phyloP scores from a whole-genome alignment of 1,140 invertebrate species.

The Pteromalus puparum region DNA sequence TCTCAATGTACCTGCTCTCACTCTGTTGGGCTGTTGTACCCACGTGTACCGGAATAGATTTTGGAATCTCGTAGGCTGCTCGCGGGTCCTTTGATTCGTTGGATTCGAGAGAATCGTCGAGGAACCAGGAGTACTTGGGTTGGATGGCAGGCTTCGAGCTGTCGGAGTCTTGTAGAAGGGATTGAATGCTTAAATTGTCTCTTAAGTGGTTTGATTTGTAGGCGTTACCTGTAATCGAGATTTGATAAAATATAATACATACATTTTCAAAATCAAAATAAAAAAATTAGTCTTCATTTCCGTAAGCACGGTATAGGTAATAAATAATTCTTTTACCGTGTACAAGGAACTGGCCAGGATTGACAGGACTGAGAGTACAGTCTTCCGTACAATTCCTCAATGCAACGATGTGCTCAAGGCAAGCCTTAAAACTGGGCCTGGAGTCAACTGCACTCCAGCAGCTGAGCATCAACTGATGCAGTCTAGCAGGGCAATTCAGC shows the following conservation, averaged over 20 bases:
- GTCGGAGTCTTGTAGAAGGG: slow-evolving; percentile 68
- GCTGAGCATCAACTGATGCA: slow-evolving; percentile 79
- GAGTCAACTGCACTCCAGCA: slow-evolving; percentile 70
- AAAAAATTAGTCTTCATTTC: neutral
- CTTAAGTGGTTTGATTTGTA: slow-evolving; percentile 72
- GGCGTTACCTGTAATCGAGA: slow-evolving; percentile 67
- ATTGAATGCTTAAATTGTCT: slow-evolving; percentile 69
- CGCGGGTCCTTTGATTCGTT: slow-evolving; percentile 68
- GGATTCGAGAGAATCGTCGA: slow-evolving; percentile 73
- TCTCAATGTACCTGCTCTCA: slow-evolving; percentile 49
- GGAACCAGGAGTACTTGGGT: slow-evolving; percentile 78
- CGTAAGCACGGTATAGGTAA: slow-evolving; percentile 59
- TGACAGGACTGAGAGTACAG: slow-evolving; percentile 64
- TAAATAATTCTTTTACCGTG: slow-evolving; percentile 63
- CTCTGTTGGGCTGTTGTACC: slow-evolving; percentile 45
- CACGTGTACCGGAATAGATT: slow-evolving; percentile 65
- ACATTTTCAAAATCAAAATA: neutral
- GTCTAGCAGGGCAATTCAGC: slow-evolving; percentile 85
- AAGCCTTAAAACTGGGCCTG: slow-evolving; percentile 71
- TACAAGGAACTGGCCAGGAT: slow-evolving; percentile 64
- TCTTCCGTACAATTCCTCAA: slow-evolving; percentile 71
- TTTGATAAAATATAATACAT: slow-evolving; percentile 6
- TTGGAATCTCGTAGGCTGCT: slow-evolving; percentile 79
- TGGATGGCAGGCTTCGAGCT: slow-evolving; percentile 61
- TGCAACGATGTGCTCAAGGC: slow-evolving; percentile 70